These are phyloP conservation scores for Ptychobarbus kaznakovi DNA, from an alignment of 2,797 vertebrate species.

Conservation along the genomic window DNA sequence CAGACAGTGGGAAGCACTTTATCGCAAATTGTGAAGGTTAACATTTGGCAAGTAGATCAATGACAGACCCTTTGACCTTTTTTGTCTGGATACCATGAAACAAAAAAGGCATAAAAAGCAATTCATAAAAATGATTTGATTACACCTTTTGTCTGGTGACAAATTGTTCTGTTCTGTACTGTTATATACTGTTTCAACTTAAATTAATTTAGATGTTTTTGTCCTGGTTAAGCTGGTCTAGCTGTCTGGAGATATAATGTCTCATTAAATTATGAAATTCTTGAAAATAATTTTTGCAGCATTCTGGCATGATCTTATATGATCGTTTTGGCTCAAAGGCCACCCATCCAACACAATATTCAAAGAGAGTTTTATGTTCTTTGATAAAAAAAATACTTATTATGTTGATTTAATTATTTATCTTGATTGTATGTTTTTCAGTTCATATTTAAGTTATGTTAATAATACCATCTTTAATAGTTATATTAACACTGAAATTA, in stretches of 20 bases:
- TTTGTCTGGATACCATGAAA: not conserved
- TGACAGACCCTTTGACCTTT: not conserved
- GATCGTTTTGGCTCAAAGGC: not conserved
- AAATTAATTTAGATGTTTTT: not conserved
- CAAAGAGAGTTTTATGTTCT: not conserved
- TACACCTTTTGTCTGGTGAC: not conserved
- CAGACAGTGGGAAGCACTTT: not conserved
- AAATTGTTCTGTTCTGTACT: not conserved
- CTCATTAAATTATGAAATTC: not conserved
- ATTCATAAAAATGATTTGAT: not conserved
- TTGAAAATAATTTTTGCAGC: not conserved
- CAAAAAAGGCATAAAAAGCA: not conserved
- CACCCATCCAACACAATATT: not conserved
- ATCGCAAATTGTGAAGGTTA: not conserved
- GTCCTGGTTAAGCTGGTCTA: not conserved
- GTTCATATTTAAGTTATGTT: not conserved
- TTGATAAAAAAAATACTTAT: not conserved
- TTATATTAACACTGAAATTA: not conserved
- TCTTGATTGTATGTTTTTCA: not conserved
- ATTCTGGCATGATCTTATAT: not conserved
- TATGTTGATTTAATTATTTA: not conserved
- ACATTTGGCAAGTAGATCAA: not conserved
- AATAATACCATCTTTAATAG: not conserved
- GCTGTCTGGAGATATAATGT: not conserved
- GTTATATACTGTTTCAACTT: not conserved